Evolutionary conservation across 2,113 vertebrate species (phyloP).

Genomic region (Dicaeum eximium): DNA sequence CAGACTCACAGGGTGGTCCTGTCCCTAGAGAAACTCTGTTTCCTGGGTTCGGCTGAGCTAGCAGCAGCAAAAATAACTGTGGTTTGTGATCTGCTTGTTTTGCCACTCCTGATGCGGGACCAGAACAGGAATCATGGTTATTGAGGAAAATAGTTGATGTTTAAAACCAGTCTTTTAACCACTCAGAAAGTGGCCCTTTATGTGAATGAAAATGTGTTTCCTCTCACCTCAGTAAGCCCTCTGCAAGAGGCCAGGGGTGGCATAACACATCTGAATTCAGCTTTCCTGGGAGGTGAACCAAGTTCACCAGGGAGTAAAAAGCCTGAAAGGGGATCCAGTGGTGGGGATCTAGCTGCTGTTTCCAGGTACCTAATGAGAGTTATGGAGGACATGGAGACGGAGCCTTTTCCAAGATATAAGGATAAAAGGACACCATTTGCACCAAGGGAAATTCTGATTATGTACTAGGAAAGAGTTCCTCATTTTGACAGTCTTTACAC

Average conservation of each 20-base stretch:
- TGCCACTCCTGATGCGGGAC: neutral
- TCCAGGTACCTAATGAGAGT: neutral
- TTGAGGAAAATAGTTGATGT: neutral
- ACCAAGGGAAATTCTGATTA: neutral
- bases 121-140: rapidly evolving
- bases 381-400: neutral
- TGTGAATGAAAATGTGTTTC: neutral
- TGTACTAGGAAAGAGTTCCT: neutral
- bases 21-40: neutral
- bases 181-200: too few relatives aligned
- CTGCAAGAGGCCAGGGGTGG: neutral
- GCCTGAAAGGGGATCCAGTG: neutral
- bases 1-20: neutral
- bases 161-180: too few relatives aligned
- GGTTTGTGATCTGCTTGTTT: neutral
- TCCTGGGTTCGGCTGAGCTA: neutral
- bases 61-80: neutral
- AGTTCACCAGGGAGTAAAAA: neutral
- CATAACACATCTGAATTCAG: neutral
- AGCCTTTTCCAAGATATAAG: neutral
- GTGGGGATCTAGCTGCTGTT: neutral
- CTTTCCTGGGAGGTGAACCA: neutral
- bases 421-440: neutral
- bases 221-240: neutral
- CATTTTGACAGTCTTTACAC: neutral